phyloP scores from a whole-genome alignment of 2,113 vertebrate genomes.

The Beaufortia kweichowensis region DNA sequence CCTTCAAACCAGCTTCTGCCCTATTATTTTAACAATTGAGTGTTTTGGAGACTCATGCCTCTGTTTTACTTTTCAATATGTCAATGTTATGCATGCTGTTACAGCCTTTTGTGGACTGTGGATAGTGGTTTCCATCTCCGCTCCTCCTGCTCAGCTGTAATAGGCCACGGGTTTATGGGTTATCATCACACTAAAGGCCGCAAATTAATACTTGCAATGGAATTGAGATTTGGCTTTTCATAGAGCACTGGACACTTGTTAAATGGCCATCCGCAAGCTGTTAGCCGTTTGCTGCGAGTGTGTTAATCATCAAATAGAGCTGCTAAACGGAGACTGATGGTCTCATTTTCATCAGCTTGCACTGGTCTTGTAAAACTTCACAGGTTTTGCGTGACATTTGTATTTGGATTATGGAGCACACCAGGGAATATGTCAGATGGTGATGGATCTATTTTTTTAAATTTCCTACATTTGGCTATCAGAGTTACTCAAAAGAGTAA shows the following conservation, averaged over 20 bases:
- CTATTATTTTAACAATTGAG: constrained; percentile 45
- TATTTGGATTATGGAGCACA: constrained; percentile 27
- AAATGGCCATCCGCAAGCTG: constrained; percentile 57
- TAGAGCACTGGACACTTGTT: constrained; percentile 49
- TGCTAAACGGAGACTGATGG: constrained; percentile 16
- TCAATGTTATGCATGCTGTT: constrained; percentile 48
- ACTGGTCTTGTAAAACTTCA: constrained; percentile 48
- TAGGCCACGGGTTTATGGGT: constrained; percentile 53
- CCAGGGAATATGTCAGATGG: neutral
- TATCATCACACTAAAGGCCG: constrained; percentile 59
- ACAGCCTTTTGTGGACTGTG: constrained; percentile 36
- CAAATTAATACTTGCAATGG: constrained; percentile 64
- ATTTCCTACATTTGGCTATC: constrained; percentile 48
- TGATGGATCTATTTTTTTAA: neutral
- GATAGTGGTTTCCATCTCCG: constrained; percentile 36
- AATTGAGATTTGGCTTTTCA: constrained; percentile 54
- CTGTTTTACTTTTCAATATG: constrained; percentile 53
- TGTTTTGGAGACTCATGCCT: constrained; percentile 13
- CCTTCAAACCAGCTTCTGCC: constrained; percentile 36
- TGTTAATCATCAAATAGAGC: constrained; percentile 58
- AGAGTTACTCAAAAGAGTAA: constrained; percentile 47
- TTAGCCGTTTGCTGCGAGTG: constrained; percentile 43
- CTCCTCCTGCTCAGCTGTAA: constrained; percentile 26
- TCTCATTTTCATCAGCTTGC: neutral
- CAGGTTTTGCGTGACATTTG: constrained; percentile 49